Evolutionary conservation across 2,797 vertebrate species (phyloP), one percentile per base, ranked within the genome.

Genomic region (Taenioides sp.): DNA sequence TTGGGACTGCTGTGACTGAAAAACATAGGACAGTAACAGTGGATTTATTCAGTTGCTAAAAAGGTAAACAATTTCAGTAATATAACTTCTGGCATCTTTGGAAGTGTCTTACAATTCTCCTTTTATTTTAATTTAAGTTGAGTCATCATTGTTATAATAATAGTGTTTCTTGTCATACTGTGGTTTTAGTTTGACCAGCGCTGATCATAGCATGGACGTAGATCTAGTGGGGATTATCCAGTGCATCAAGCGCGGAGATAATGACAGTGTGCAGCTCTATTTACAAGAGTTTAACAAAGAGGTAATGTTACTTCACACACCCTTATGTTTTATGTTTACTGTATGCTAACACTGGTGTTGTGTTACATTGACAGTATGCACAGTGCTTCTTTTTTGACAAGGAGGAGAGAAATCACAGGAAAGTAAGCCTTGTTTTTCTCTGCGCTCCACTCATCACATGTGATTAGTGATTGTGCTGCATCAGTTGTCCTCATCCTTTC

Each of bases 321-420:
- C 70, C 58, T 65, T 3, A 78, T 7, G 25, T 66, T 50, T 65
- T 20, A 25, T 9, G 52, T 58, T 43, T 67, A 11, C 25, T 11
- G 0, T 47, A 10, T 12, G n/a, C 12, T 54, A n/a, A 58, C 3
- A 9, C 2, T 27, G 16, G n/a, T n/a, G 22, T 18, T 34, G 2
- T 73, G 1, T 78, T 55, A 10, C 75, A 59, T 60, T 68, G 25
- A 2, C 84, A 92, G 91, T 91, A 79, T 11, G 90, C 90, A 40
- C 91, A 91, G 85, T 93, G 91, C 79, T 92, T 92, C 84, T 92
- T 93, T 86, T 91, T 91, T 40, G 88, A 92, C 66, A 73, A 79
- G 20, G 88, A 89, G 60, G 84, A 91, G 77, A 80, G 82, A 49
- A 89, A 92, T 23, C 73, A 58, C 7, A 87, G 76, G 71, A 90